These are phyloP conservation scores for Pristionchus entomophagus DNA, from an alignment of 2,888 invertebrate genomes.

Conservation along the genomic window DNA sequence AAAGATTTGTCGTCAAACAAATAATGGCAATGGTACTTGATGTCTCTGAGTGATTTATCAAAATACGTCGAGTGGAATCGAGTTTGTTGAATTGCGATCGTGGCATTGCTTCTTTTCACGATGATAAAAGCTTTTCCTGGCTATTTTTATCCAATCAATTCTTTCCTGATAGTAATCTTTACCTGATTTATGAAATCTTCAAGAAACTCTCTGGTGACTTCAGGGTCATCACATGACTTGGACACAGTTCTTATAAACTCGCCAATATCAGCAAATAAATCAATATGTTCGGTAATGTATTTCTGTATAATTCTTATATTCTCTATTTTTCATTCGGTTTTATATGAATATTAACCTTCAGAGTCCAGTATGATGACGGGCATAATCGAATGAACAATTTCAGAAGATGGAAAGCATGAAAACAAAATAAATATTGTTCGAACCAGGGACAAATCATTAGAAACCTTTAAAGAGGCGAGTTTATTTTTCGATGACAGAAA, in stretches of 20 bases:
- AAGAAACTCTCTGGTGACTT: background rate
- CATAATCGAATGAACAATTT: too few relatives aligned
- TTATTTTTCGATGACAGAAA: too few relatives aligned
- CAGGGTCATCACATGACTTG: background rate
- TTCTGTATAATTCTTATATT: too few relatives aligned
- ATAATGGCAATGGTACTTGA: background rate
- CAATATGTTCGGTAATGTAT: background rate
- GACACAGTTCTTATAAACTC: background rate
- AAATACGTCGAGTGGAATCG: background rate
- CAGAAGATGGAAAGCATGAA: too few relatives aligned
- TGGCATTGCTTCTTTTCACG: background rate
- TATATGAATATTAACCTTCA: too few relatives aligned
- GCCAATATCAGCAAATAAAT: background rate
- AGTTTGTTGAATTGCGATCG: background rate
- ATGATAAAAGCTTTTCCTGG: background rate
- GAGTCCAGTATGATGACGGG: too few relatives aligned
- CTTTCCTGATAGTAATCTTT: background rate
- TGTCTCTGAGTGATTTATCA: background rate
- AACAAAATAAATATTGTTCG: too few relatives aligned
- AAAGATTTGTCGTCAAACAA: background rate
- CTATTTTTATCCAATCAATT: background rate
- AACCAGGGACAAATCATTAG: too few relatives aligned
- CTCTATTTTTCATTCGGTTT: too few relatives aligned
- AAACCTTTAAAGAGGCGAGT: too few relatives aligned
- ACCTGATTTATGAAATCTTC: background rate